Conservation (phyloP, 2,797 vertebrate genomes). For the Apodemus agrarius region DNA sequence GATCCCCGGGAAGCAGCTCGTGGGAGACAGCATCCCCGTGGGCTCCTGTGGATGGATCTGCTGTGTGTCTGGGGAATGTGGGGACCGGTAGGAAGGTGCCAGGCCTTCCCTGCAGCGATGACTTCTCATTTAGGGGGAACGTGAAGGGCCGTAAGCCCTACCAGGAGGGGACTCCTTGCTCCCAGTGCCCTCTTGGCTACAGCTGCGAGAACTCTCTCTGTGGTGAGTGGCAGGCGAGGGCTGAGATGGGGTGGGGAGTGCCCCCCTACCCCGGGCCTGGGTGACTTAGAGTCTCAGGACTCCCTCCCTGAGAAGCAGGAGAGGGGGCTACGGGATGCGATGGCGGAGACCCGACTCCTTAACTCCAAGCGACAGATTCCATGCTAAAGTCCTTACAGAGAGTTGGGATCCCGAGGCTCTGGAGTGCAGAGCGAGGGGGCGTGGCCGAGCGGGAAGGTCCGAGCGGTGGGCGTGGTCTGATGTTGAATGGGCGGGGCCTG, state of each 20-base stretch:
- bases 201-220: slow-evolving; percentile 84
- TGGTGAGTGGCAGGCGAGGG: slow-evolving; percentile 79
- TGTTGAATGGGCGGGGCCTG: background rate
- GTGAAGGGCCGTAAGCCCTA: slow-evolving; percentile 84
- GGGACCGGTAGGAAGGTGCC: background rate
- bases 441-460: too few species aligned
- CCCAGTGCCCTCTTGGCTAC: slow-evolving; percentile 78
- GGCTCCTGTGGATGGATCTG: accelerated
- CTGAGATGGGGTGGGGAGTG: background rate
- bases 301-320: background rate
- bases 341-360: background rate
- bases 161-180: slow-evolving; percentile 81
- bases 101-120: background rate
- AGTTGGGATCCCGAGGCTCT: accelerated
- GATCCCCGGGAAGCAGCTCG: background rate
- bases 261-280: background rate
- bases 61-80: background rate
- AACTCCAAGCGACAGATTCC: background rate
- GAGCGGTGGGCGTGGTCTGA: background rate
- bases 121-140: slow-evolving; percentile 84
- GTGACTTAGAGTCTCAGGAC: background rate
- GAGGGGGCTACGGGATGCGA: background rate
- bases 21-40: background rate
- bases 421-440: accelerated
- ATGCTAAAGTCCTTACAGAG: background rate